A percentile compares a stretch with the other conserved stretches of the same genome.
Evolutionary conservation across 2,888 invertebrate genomes (phyloP).

Genomic region (Drosophila mercatorum): DNA sequence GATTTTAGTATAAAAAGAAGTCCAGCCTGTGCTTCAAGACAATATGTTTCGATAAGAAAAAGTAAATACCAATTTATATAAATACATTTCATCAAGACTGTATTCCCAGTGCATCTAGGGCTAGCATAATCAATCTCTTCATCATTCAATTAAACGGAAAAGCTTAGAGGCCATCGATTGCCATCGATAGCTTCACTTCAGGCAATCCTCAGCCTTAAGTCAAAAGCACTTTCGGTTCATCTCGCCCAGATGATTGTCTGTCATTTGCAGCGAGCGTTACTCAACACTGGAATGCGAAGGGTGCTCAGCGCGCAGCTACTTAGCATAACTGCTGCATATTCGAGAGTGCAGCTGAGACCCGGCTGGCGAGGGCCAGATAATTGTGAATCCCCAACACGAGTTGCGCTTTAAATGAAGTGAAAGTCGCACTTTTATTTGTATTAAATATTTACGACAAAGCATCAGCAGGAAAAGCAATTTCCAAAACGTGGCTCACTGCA

Average conservation of each 20-base stretch:
- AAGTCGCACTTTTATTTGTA: conserved; percentile 73
- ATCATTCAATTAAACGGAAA: not conserved
- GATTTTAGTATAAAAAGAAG: no score
- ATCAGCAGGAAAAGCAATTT: conserved; percentile 56
- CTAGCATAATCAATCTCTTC: no score
- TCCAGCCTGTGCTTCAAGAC: no score
- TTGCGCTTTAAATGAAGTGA: conserved; percentile 68
- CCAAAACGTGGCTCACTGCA: conserved; percentile 39
- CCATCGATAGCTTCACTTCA: not conserved
- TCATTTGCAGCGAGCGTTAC: conserved; percentile 1
- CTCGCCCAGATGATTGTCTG: not conserved
- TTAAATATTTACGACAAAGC: conserved; percentile 69
- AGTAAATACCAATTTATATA: no score
- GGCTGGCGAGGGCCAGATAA: conserved; percentile 10
- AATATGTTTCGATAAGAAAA: no score
- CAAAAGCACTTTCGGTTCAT: not conserved
- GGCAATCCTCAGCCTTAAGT: not conserved
- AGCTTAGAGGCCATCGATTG: not conserved
- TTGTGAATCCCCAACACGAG: conserved; percentile 44
- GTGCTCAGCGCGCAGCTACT: conserved; percentile 17
- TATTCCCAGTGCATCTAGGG: no score
- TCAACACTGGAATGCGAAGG: not conserved
- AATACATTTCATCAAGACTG: no score
- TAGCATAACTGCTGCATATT: conserved; percentile 21
- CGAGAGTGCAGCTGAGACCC: conserved; percentile 34